Evolutionary conservation across 2,797 vertebrate genomes (phyloP).

Genomic region (Alcedo atthis): DNA sequence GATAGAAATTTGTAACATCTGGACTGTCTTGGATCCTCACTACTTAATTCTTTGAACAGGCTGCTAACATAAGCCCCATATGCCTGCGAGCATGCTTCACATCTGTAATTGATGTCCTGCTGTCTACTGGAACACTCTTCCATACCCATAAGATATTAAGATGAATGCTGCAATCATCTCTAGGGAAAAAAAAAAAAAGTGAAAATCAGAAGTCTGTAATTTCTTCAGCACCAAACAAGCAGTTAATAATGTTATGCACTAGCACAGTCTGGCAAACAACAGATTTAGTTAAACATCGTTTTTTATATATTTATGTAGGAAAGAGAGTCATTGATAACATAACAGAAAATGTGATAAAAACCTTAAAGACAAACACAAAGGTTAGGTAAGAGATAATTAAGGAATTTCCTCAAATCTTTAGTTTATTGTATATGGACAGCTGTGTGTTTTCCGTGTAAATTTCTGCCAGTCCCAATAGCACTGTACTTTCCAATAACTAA

Average conservation of each 20-base stretch:
- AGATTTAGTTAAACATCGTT: background rate
- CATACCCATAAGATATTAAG: constrained; percentile 79
- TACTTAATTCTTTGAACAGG: constrained; percentile 91
- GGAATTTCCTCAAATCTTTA: background rate
- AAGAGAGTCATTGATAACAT: background rate
- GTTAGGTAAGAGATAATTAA: background rate
- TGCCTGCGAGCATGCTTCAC: constrained; percentile 92
- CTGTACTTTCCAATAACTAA: background rate
- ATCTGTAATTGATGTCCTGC: constrained; percentile 93
- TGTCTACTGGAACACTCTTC: constrained; percentile 90
- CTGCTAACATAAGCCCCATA: constrained; percentile 92
- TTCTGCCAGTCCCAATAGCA: background rate
- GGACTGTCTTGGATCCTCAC: constrained; percentile 93
- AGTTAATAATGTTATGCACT: background rate
- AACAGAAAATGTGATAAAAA: background rate
- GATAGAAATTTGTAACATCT: constrained; percentile 93
- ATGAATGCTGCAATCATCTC: constrained; percentile 23
- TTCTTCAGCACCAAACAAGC: background rate
- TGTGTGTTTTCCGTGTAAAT: background rate
- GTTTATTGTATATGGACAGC: background rate
- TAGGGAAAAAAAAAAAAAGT: background rate
- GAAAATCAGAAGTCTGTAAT: background rate
- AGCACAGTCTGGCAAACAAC: background rate
- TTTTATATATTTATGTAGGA: background rate
- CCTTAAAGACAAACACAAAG: background rate